Percentiles rank a stretch among this genome's conserved stretches.
phyloP scores from a whole-genome alignment of 2,113 vertebrate species.

The Lethenteron reissneri region DNA sequence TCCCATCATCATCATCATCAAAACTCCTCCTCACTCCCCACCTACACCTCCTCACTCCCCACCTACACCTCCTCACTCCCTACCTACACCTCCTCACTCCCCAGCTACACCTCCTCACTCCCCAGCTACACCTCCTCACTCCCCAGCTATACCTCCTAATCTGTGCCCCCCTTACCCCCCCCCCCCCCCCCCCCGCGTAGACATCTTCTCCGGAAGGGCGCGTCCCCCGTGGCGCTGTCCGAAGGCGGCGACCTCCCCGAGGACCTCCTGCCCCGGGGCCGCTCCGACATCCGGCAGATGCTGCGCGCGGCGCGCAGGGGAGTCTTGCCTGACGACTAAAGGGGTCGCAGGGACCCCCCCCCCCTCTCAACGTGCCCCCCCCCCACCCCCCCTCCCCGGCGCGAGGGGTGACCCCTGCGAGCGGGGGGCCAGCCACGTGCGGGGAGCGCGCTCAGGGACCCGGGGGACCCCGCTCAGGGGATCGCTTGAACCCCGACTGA shows the following conservation, averaged over 20 bases:
- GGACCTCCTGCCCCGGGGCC: no score
- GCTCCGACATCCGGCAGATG: background rate
- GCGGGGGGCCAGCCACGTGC: constrained; percentile 14
- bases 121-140: background rate
- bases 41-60: no score
- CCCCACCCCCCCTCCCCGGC: constrained; percentile 12
- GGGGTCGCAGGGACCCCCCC: background rate
- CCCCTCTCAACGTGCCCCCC: constrained; percentile 12
- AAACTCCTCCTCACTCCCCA: no score
- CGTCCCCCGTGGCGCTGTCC: no score
- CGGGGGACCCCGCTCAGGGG: constrained; percentile 11
- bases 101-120: no score
- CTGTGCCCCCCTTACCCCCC: background rate
- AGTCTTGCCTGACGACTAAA: background rate
- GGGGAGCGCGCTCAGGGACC: constrained; percentile 13
- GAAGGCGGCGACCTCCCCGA: no score
- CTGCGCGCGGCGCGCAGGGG: background rate
- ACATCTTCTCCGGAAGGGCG: background rate
- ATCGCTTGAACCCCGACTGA: constrained; percentile 10
- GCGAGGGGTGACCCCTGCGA: constrained; percentile 22
- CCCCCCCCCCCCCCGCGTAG: background rate
- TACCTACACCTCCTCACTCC: no score
- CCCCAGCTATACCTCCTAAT: background rate
- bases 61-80: no score
- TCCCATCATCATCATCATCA: background rate